phyloP scores from a whole-genome alignment of 1,140 invertebrate species.

The Drosophila mojavensis region DNA sequence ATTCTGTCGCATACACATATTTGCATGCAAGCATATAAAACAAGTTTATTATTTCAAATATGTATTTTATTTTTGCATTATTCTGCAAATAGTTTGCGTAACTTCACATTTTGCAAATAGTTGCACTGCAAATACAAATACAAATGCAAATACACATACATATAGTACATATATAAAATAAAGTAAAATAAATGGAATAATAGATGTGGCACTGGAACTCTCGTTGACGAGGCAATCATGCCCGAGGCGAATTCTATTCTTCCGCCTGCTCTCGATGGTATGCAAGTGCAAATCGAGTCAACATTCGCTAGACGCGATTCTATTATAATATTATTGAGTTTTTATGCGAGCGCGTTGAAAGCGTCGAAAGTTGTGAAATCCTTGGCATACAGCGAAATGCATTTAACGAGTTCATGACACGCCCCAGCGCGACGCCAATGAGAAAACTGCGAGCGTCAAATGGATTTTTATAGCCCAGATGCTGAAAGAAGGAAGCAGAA shows the following conservation, averaged over 20 bases:
- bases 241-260: slow-evolving; percentile 13
- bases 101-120: slow-evolving; percentile 45
- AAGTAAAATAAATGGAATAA: slow-evolving; percentile 13
- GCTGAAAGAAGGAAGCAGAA: not conserved
- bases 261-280: not conserved
- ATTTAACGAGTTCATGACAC: slow-evolving; percentile 40
- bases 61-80: not conserved
- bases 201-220: slow-evolving; percentile 34
- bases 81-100: slow-evolving; percentile 14
- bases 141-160: not conserved
- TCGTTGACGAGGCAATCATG: slow-evolving; percentile 30
- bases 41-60: not conserved
- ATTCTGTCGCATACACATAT: not conserved
- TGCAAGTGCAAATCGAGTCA: slow-evolving; percentile 62
- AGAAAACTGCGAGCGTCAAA: slow-evolving; percentile 52
- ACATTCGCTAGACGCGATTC: slow-evolving; percentile 44
- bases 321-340: slow-evolving; percentile 71
- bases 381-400: slow-evolving; percentile 54
- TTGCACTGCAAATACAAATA: slow-evolving; percentile 12
- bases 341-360: slow-evolving; percentile 53
- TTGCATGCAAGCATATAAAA: not conserved
- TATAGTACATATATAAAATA: not conserved
- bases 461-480: slow-evolving; percentile 38
- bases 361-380: slow-evolving; percentile 43
- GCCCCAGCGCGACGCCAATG: not conserved